These are phyloP conservation scores for Lasioglossum albipes DNA, from an alignment of 1,140 invertebrate genomes.

Conservation along the genomic window DNA sequence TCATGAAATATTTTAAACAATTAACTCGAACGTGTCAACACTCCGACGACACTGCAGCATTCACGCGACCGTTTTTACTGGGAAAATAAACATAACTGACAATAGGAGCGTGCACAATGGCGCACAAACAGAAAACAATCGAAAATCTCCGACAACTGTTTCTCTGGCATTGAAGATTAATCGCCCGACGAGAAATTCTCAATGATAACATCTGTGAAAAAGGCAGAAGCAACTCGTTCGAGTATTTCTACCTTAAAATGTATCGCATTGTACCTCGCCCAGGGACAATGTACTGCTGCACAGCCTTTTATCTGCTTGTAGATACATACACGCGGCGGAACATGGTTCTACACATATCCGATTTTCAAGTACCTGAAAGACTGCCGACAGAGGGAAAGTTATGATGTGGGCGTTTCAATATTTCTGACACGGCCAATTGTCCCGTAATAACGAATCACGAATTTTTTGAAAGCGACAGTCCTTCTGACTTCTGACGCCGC, in stretches of 20 bases:
- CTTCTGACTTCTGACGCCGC: no score
- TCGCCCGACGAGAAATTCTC: not conserved
- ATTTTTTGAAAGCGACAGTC: no score
- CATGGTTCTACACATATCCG: not conserved
- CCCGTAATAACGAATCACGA: not conserved
- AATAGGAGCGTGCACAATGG: not conserved
- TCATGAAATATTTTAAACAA: no score
- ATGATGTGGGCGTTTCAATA: not conserved
- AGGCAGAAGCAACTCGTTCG: not conserved
- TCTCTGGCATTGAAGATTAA: not conserved
- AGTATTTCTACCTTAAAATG: not conserved
- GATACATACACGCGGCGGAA: not conserved
- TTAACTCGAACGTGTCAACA: no score
- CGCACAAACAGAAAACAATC: not conserved
- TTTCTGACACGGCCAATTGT: not conserved
- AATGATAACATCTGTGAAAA: conserved; percentile 1
- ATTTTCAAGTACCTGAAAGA: not conserved
- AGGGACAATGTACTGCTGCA: not conserved
- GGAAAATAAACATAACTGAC: not conserved
- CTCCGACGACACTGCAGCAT: no score
- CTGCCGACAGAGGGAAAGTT: not conserved
- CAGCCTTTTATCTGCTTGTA: not conserved
- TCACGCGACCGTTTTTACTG: no score
- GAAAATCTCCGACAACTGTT: not conserved
- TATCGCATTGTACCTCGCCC: not conserved